Conservation (phyloP, 2,797 vertebrate genomes). For the Rallus crepitans region DNA sequence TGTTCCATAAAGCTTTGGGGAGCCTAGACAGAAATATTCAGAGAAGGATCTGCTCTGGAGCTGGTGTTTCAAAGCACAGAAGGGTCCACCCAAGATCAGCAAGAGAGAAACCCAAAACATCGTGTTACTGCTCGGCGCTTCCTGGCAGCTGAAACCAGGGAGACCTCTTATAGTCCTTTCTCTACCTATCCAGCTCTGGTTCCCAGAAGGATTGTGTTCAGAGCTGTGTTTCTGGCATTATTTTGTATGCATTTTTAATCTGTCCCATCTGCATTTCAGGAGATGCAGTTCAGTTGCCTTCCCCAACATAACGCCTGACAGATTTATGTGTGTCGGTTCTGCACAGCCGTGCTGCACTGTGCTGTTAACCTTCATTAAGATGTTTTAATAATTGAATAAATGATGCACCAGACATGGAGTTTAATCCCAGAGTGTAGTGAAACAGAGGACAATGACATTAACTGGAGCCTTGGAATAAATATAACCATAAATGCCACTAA, state of each 20-base stretch:
- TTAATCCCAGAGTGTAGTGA: constrained; percentile 1
- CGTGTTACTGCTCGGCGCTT: accelerated
- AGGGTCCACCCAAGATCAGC: neutral
- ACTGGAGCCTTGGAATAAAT: constrained; percentile 39
- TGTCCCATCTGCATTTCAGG: neutral
- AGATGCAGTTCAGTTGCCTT: neutral
- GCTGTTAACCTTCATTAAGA: constrained; percentile 52
- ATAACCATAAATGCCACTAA: constrained; percentile 50
- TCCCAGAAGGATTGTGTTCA: neutral
- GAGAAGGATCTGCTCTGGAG: neutral
- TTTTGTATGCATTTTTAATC: neutral
- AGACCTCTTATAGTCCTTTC: neutral
- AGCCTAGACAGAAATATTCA: neutral
- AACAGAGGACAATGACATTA: neutral
- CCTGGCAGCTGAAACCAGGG: neutral
- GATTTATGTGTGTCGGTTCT: neutral
- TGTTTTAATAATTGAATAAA: constrained; percentile 49
- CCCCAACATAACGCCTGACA: accelerated
- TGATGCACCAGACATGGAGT: neutral
- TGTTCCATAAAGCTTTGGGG: neutral
- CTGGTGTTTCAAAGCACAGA: neutral
- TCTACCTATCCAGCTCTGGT: neutral
- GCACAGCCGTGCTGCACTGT: neutral
- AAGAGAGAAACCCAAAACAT: neutral
- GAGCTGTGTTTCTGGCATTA: neutral